Evolutionary conservation across 2,797 vertebrate genomes (phyloP), one percentile per base, ranked within the genome.

Genomic region (Acrocephalus scirpaceus): DNA sequence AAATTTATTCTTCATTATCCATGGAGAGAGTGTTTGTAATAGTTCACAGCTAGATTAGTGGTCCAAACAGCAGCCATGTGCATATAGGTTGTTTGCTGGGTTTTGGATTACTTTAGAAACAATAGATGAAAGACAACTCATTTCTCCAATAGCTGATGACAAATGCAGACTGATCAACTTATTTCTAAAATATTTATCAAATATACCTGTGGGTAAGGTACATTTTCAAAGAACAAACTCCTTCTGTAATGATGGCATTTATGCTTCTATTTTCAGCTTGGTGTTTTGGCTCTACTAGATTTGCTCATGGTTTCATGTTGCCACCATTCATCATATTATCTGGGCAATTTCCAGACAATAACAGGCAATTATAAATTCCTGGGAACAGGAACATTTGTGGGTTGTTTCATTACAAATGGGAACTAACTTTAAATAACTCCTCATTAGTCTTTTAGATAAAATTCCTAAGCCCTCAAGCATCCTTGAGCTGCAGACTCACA

Each of bases 1-100:
- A 73, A 79, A 85, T 90, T 88, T 92, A 54, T 93, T 82, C 40
- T 74, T 93, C 34, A 4, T 79, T 91, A 76, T 64, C 62, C 61
- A 30, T 6, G 6, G 32, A 79, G 53, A 57, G 54, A 50, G 22
- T 64, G 38, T 67, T 57, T 94, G 42, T 69, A 84, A 81, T 57
- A 84, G 29, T 69, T 93, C n/a, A 66, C 40, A 58, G 45, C 27
- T 88, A 86, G 16, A 62, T 88, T 73, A 86, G 58, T 30, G 34
- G 32, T 73, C 72, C 54, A 66, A 87, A 90, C 2, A 5, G 44
- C 40, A 69, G 36, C 58, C 16, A 38, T n/a, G 34, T 42, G 30
- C 8, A 34, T 57, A 47, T 71, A 48, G 9, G 9, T 36, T 90
- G n/a, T 61, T 77, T 77, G 9, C 34, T 88, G 61, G 13, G 6